These are phyloP conservation scores for Ephydatia muelleri DNA, from an alignment of 37 sponge, comb jelly and placozoan genomes.

Conservation along the genomic window DNA sequence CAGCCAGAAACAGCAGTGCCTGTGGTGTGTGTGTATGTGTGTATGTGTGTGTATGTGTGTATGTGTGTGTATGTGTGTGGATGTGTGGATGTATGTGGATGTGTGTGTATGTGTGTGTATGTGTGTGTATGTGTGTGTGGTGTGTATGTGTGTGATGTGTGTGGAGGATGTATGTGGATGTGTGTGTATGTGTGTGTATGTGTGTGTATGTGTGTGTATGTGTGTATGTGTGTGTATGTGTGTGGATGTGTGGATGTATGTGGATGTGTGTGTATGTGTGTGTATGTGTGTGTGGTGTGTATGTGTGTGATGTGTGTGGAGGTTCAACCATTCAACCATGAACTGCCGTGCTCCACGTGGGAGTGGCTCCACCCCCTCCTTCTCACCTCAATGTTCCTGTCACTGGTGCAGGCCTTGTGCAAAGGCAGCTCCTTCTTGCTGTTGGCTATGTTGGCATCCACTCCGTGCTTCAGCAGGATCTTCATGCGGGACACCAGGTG, in stretches of 20 bases:
- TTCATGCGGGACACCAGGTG: conserved; percentile 30
- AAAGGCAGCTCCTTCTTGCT: conserved; percentile 65
- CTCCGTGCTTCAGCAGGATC: conserved; percentile 47
- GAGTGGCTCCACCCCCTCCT: no score
- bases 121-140: not conserved
- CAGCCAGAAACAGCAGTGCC: conserved; percentile 55
- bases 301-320: not conserved
- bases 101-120: no score
- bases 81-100: no score
- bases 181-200: no score
- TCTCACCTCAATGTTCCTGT: conserved; percentile 58
- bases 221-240: not conserved
- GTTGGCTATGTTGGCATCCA: conserved; percentile 44
- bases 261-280: no score
- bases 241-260: no score
- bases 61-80: not conserved
- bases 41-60: not conserved
- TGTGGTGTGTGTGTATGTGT: no score
- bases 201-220: not conserved
- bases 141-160: not conserved
- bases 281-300: no score
- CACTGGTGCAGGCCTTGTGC: conserved; percentile 50
- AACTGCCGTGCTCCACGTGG: no score
- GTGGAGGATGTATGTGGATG: no score
- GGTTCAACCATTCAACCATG: no score